phyloP scores from a whole-genome alignment of 2,113 vertebrate genomes.

The Cathartes aura region DNA sequence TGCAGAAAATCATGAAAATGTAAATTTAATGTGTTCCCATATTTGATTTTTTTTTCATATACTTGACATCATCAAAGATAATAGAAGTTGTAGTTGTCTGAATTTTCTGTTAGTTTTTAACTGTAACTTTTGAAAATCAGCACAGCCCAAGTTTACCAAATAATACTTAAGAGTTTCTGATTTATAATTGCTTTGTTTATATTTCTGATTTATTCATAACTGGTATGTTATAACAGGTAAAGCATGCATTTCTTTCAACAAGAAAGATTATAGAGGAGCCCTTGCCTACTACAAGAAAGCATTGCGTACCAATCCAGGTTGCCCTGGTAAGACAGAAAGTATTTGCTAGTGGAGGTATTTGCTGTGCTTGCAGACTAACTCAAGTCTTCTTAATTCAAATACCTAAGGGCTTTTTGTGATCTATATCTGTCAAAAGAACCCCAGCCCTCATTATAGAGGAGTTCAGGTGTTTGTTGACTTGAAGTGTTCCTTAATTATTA shows the following conservation, averaged over 20 bases:
- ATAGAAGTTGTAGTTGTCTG: not conserved
- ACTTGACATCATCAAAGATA: not conserved
- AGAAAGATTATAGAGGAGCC: conserved; percentile 97
- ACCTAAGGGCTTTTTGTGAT: not conserved
- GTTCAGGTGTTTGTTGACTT: not conserved
- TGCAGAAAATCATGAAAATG: not conserved
- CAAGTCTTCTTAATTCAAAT: not conserved
- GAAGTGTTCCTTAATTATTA: not conserved
- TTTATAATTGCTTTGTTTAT: not conserved
- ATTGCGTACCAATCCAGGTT: conserved; percentile 95
- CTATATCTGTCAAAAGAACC: not conserved
- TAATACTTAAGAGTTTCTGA: not conserved
- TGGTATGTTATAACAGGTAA: conserved; percentile 82
- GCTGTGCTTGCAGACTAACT: not conserved
- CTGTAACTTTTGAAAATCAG: not conserved
- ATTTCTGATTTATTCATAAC: not conserved
- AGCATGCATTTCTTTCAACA: conserved; percentile 99
- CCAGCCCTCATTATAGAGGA: not conserved
- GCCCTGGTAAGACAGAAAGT: conserved; percentile 86
- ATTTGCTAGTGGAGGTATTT: not conserved
- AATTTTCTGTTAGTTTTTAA: not conserved
- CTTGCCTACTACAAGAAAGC: conserved; percentile 99
- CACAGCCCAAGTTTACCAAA: not conserved
- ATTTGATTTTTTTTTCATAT: not conserved
- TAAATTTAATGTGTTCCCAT: not conserved